Evolutionary conservation across 1,140 invertebrate genomes (phyloP), one percentile per base, ranked within the genome.

Genomic region (Calosoma granatense): DNA sequence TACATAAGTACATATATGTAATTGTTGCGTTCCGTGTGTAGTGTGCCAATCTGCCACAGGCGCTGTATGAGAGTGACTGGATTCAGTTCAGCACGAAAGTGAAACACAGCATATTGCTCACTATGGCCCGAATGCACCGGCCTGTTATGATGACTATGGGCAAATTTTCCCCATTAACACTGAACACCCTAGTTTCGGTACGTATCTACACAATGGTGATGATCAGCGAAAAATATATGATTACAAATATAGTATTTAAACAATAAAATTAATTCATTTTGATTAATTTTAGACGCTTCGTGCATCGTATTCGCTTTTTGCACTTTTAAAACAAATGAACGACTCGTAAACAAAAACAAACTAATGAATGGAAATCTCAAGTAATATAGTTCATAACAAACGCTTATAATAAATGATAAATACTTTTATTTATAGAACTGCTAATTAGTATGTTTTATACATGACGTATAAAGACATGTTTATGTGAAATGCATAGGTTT

Each of bases 71-170:
- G 59, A 67, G 68, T 47, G 70, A 70, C 1, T 76, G 74, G 74
- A 67, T 74, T 57, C 68, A 72, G 20, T 69, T 73, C 57, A 64
- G 67, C 36, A 54, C 21, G 0, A 64, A 62, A 17, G 76, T 74
- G 58, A 69, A 69, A 21, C 65, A 63, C 22, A 62, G 60, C 2
- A 65, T 78, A 55, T 59, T 72, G 20, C 71, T 76, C 20, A 74
- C 72, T 2, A 74, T 77, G 73, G 70, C 74, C 30, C 63, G 72
- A 21, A 72, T 76, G 70, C 74, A 73, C 56, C 72, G 64, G 51
- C 74, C 74, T 0, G 70, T 78, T 22, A 71, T 72, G 54, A 72
- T 78, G 43, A 75, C 70, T 55, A 73, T 74, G 11, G 76, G 76
- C 0, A 74, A 73, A 59, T 77, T 76, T 61, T 73, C 74, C 22